A percentile compares a stretch with the other conserved stretches of the same genome.
These are phyloP conservation scores for Pogonomyrmex barbatus DNA, from an alignment of 1,140 invertebrate genomes.

Conservation along the genomic window DNA sequence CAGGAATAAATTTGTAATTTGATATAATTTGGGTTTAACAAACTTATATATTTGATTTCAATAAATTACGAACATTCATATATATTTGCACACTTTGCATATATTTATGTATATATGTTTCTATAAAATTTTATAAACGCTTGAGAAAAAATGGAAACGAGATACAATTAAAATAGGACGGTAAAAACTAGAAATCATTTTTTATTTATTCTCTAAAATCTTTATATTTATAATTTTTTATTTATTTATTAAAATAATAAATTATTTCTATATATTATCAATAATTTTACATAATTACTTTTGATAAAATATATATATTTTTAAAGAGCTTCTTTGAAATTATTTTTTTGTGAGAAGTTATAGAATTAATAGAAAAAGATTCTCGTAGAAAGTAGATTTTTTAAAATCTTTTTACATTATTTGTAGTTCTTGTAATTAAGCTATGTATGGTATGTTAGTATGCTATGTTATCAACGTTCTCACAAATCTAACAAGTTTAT, in stretches of 20 bases:
- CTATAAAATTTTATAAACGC: neutral
- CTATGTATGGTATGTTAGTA: neutral
- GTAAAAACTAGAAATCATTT: neutral
- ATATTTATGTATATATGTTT: neutral
- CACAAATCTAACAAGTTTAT: neutral
- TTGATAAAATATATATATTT: neutral
- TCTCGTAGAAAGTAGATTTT: too few species aligned
- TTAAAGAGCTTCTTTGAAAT: neutral
- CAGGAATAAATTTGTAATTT: neutral
- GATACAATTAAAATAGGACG: neutral
- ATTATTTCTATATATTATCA: neutral
- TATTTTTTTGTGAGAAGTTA: neutral
- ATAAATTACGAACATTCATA: neutral
- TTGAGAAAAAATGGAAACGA: neutral
- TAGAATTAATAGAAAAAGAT: neutral
- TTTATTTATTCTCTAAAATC: neutral
- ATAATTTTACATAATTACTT: neutral
- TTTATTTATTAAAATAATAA: neutral
- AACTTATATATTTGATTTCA: neutral
- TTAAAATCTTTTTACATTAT: neutral
- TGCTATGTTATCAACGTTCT: slow-evolving; percentile 11
- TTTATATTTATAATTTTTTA: too few species aligned
- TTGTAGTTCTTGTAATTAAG: neutral
- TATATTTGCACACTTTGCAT: neutral
- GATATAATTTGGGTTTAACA: neutral